Percentiles rank a stretch among this genome's conserved stretches.
phyloP scores from a whole-genome alignment of 2,888 invertebrate genomes.

The Cartodere bifasciata region DNA sequence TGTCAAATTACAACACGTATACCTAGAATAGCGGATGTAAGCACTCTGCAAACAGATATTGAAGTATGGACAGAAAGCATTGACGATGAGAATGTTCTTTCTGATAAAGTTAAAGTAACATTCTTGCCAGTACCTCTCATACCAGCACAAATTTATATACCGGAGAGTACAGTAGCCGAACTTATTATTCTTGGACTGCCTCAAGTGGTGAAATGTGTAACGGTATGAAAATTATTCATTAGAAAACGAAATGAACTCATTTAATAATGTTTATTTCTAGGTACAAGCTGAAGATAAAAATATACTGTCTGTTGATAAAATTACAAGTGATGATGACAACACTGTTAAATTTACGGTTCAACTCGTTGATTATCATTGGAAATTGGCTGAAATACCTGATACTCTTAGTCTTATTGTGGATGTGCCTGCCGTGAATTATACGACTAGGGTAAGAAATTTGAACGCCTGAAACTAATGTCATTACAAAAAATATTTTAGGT shows the following conservation, averaged over 20 bases:
- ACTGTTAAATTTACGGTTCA: conserved; percentile 23
- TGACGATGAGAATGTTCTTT: conserved; percentile 11
- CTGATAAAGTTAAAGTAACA: conserved; percentile 9
- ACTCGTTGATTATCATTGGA: conserved; percentile 32
- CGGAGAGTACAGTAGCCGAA: too few relatives aligned
- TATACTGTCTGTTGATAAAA: conserved; percentile 24
- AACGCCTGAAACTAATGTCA: background rate
- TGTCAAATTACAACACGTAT: conserved; percentile 27
- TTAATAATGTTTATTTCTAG: conserved; percentile 20
- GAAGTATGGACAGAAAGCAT: conserved; percentile 24
- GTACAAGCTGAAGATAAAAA: conserved; percentile 27
- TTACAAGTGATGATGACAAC: conserved; percentile 18
- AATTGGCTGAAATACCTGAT: conserved; percentile 28
- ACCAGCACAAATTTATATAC: too few relatives aligned
- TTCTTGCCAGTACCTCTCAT: conserved; percentile 12
- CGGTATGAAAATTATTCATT: conserved; percentile 26
- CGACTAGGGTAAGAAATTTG: conserved; percentile 19
- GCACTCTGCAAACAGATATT: conserved; percentile 26
- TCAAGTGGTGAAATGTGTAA: conserved; percentile 42
- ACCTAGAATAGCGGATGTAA: conserved; percentile 20
- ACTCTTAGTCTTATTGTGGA: conserved; percentile 27
- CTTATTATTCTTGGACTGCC: conserved; percentile 41
- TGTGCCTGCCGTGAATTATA: conserved; percentile 28
- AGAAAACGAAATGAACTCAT: conserved; percentile 1
- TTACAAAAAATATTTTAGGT: too few relatives aligned